Percentiles rank a stretch among this genome's conserved stretches.
Conservation (phyloP, 1,140 invertebrate genomes). For the Colletes gigas region DNA sequence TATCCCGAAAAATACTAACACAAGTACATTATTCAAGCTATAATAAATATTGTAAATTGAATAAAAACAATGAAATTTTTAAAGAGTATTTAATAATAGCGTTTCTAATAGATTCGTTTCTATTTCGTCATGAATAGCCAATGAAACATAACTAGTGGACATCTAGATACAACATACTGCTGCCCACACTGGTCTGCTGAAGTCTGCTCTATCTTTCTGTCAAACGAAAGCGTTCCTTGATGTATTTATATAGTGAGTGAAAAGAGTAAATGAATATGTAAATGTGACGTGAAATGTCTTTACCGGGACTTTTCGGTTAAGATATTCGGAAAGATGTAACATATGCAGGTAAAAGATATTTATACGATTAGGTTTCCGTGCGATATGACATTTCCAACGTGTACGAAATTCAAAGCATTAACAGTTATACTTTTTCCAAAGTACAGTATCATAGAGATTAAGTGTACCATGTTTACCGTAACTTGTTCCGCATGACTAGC, state of each 20-base stretch:
- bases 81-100: background rate
- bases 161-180: no score
- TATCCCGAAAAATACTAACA: no score
- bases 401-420: conserved; percentile 17
- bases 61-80: background rate
- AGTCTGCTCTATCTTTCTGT: conserved; percentile 62
- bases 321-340: conserved; percentile 32
- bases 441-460: background rate
- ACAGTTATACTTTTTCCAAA: conserved; percentile 3
- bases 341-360: conserved; percentile 18
- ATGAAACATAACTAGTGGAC: background rate
- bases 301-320: conserved; percentile 15
- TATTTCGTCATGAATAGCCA: background rate
- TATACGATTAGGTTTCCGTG: background rate
- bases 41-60: no score
- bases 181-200: conserved; percentile 41
- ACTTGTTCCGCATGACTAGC: background rate
- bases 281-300: conserved; percentile 37
- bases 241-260: conserved; percentile 46
- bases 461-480: conserved; percentile 17
- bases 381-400: background rate
- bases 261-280: conserved; percentile 37
- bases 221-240: conserved; percentile 55
- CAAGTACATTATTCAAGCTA: no score
- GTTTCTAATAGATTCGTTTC: background rate